Evolutionary conservation across 1,140 invertebrate genomes (phyloP).

Genomic region (Ptiloglossa arizonensis): DNA sequence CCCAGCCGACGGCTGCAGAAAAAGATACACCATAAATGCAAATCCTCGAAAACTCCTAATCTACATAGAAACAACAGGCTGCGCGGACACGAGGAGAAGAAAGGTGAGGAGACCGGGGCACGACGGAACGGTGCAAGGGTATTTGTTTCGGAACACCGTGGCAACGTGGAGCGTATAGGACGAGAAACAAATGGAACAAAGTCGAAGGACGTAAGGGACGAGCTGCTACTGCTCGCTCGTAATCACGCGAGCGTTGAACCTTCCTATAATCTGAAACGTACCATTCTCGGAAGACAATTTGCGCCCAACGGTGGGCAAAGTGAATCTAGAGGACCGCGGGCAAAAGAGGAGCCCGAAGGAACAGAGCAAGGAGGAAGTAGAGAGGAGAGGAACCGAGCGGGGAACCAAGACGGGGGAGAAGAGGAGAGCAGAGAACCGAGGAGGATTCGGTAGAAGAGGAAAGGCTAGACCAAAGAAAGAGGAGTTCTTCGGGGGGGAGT

Average conservation of each 20-base stretch:
- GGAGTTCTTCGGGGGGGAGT: background rate
- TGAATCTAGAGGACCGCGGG: conserved; percentile 45
- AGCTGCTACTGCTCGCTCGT: conserved; percentile 41
- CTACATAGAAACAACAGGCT: background rate
- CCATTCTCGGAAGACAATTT: conserved; percentile 75
- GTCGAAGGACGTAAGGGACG: conserved; percentile 44
- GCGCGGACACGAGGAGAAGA: background rate
- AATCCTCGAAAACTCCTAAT: conserved; percentile 8
- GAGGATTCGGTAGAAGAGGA: background rate
- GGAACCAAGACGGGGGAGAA: conserved; percentile 6
- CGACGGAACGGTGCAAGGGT: background rate
- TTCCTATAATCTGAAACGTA: conserved; percentile 65
- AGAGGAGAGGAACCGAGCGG: background rate
- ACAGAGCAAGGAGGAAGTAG: background rate
- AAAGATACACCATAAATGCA: background rate
- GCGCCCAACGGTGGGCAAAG: conserved; percentile 59
- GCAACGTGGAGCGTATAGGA: background rate
- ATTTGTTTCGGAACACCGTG: background rate
- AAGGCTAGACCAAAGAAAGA: conserved; percentile 20
- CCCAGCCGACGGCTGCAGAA: background rate
- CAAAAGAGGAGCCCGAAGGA: conserved; percentile 19
- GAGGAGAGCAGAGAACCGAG: background rate
- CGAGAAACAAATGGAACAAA: conserved; percentile 57
- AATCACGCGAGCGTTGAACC: conserved; percentile 62
- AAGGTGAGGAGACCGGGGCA: background rate